Evolutionary conservation across 2,888 invertebrate species (phyloP), one percentile per base, ranked within the genome.

Genomic region (Parapristionchus giblindavisi): DNA sequence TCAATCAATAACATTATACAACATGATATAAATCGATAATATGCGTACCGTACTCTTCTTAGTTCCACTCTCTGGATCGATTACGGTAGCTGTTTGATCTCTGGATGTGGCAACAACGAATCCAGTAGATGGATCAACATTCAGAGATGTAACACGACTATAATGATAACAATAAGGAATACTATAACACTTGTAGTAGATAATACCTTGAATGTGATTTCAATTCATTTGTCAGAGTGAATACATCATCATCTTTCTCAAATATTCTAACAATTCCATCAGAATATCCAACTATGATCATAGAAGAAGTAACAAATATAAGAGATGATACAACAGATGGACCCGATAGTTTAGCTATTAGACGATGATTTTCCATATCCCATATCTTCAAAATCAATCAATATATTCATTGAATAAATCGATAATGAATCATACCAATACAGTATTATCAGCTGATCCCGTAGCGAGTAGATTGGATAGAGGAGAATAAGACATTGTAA

Each of bases 81-180:
- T 73, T 56, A 87, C 75, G 29, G 84, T 79, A 70, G 79, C 75
- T 0, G 84, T 85, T 60, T 85, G 82, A 77, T 86, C 86, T 32
- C 86, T 32, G 5, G 84, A 83, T 4, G 83, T 40, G 11, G 82
- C 77, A 4, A 82, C 76, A 11, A 74, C 24, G 27, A 40, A 34
- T 3, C 74, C 63, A 8, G 58, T 63, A 4, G 52, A 14, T 27
- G 29, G 34, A 51, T 74, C 63, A 17, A 40, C 14, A 14, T n/a
- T 52, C 6, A 74, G 24, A 2, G 36, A 11, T 3, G 74, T 74
- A 17, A 61, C 29, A 1, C 63, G 63, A 74, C 74, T 63, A 21
- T 17, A 74, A 43, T 43, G 8, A 43, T 43, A 14, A 43, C 14
- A 17, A 27, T 63, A 8, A 21, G 14, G 11, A 63, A 14, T 61